Percentiles rank a stretch among this genome's conserved stretches.
Conservation (phyloP, 2,888 invertebrate species). For the Labia minor region DNA sequence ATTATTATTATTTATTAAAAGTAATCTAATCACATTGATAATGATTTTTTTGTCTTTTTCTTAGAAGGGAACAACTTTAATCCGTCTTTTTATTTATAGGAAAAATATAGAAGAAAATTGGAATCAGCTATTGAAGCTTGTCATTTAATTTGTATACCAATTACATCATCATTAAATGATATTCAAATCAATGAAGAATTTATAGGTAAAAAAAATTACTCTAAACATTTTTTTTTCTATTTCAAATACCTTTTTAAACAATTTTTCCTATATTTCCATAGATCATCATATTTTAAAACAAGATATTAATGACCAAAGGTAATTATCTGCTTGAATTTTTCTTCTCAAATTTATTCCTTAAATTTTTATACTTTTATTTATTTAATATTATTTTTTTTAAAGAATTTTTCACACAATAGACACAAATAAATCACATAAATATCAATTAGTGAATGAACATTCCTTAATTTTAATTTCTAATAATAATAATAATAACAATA, state of each 20-base stretch:
- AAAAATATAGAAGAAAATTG: background rate
- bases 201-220: background rate
- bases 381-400: background rate
- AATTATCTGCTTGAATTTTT: no score
- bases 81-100: no score
- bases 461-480: background rate
- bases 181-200: background rate
- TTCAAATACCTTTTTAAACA: no score
- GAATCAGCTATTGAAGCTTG: background rate
- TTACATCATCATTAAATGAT: background rate
- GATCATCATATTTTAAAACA: background rate
- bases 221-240: no score
- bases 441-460: background rate
- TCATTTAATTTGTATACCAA: background rate
- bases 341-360: no score
- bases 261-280: background rate
- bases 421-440: background rate
- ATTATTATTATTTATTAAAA: conserved; percentile 7
- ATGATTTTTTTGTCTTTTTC: no score
- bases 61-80: no score
- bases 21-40: no score
- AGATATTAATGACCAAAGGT: background rate
- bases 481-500: background rate
- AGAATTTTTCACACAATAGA: background rate
- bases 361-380: background rate